phyloP scores from a whole-genome alignment of 2,888 invertebrate genomes.

The Macrophya annulata region DNA sequence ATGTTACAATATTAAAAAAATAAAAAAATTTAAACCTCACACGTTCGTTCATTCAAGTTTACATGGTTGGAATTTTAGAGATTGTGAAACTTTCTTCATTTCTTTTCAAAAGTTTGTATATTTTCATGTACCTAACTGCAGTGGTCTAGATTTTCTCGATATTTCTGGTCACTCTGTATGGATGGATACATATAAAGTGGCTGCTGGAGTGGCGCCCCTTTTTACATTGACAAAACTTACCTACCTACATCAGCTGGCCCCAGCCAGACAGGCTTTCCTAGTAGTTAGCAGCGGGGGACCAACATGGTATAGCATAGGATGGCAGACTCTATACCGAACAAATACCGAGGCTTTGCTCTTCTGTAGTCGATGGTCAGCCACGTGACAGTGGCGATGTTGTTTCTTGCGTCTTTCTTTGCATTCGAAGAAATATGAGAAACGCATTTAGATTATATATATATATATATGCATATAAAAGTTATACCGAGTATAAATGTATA shows the following conservation, averaged over 20 bases:
- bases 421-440: background rate
- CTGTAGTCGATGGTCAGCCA: background rate
- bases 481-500: background rate
- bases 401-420: background rate
- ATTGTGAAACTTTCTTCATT: background rate
- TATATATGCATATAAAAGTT: background rate
- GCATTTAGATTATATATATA: background rate
- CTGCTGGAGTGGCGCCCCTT: background rate
- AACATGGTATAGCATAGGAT: slow-evolving; percentile 1
- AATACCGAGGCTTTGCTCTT: slow-evolving; percentile 20
- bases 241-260: slow-evolving; percentile 38
- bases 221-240: slow-evolving; percentile 24
- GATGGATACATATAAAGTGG: background rate
- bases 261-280: slow-evolving; percentile 29
- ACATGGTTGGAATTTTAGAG: background rate
- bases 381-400: background rate
- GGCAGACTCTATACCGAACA: slow-evolving; percentile 1
- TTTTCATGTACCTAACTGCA: background rate
- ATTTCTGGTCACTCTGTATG: background rate
- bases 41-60: background rate
- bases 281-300: slow-evolving; percentile 9
- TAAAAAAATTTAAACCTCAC: background rate
- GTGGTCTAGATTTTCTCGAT: background rate
- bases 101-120: background rate
- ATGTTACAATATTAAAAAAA: background rate